A percentile compares a stretch with the other conserved stretches of the same genome.
Conservation (phyloP, 2,888 invertebrate species). For the Belgica antarctica region DNA sequence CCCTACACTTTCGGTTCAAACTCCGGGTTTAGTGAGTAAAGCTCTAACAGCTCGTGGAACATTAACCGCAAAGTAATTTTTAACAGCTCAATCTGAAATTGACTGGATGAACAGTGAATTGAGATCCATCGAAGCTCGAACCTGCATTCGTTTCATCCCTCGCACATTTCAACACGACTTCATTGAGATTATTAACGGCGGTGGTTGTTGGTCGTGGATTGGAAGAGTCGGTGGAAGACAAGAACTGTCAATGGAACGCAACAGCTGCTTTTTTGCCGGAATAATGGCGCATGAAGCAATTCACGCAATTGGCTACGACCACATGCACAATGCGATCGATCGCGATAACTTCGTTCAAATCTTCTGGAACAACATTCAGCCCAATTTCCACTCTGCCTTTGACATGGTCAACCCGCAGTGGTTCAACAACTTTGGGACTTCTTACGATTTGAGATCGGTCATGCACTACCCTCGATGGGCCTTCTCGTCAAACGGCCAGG, state of each 20-base stretch:
- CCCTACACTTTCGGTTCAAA: neutral
- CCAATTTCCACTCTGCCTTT: neutral
- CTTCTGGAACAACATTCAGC: neutral
- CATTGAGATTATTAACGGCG: neutral
- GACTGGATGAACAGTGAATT: neutral
- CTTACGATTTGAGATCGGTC: slow-evolving; percentile 22
- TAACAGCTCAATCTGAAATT: no score
- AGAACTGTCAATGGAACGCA: neutral
- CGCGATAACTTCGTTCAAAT: slow-evolving; percentile 1
- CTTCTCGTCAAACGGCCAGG: neutral
- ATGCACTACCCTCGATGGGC: slow-evolving; percentile 24
- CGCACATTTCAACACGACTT: neutral
- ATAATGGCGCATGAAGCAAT: neutral
- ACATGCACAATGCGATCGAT: neutral
- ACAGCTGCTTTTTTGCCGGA: neutral
- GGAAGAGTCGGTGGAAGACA: slow-evolving; percentile 32
- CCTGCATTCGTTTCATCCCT: slow-evolving; percentile 25
- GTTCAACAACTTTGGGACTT: slow-evolving; percentile 12
- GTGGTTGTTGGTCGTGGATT: slow-evolving; percentile 28
- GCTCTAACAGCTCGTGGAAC: no score
- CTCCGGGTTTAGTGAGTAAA: neutral
- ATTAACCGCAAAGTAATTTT: no score
- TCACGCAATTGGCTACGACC: neutral
- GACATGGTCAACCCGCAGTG: neutral
- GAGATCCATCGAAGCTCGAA: neutral